Evolutionary conservation across 2,113 vertebrate genomes (phyloP).

Genomic region (Mormyrus lacerda): DNA sequence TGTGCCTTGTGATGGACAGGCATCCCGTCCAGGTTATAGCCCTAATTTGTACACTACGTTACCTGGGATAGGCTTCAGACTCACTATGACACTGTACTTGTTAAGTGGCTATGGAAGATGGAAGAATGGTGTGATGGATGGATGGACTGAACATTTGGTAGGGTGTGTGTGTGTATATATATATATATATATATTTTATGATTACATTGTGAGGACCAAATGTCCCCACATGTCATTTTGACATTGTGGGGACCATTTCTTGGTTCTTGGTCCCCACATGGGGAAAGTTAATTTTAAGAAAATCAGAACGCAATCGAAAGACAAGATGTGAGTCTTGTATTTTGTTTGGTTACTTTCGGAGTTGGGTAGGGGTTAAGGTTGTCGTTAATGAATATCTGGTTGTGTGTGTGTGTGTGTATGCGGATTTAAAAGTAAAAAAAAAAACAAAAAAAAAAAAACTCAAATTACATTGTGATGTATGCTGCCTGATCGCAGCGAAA

Average conservation of each 20-base stretch:
- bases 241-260: too few species aligned
- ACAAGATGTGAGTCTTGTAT: not conserved
- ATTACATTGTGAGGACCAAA: not conserved
- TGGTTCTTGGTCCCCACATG: too few species aligned
- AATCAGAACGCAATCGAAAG: not conserved
- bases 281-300: not conserved
- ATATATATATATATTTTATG: too few species aligned
- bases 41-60: not conserved
- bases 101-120: not conserved
- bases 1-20: not conserved
- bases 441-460: not conserved
- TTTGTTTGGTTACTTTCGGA: not conserved
- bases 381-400: not conserved
- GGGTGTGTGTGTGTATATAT: not conserved
- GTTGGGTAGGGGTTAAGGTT: not conserved
- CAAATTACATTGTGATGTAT: not conserved
- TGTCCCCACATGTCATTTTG: not conserved
- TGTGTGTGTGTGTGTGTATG: not conserved
- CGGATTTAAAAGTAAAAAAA: too few species aligned
- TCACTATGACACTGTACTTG: not conserved
- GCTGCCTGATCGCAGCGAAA: not conserved
- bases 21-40: not conserved
- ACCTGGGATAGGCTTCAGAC: not conserved
- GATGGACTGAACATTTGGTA: not conserved
- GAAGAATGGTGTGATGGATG: not conserved